These are phyloP conservation scores for Ophraella communa DNA, from an alignment of 2,888 invertebrate genomes.

Conservation along the genomic window DNA sequence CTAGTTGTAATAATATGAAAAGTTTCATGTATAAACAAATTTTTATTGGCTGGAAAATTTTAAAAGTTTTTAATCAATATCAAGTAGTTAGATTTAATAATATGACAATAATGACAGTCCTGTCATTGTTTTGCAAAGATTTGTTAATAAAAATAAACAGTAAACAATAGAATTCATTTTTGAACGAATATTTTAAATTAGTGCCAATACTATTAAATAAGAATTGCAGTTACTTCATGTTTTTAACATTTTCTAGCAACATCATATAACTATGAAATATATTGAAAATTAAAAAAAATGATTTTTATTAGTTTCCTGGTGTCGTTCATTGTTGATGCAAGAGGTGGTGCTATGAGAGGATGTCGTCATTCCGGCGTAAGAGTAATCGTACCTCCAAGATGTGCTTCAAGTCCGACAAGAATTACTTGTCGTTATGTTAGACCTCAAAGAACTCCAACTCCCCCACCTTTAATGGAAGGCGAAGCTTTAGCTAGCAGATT, in stretches of 20 bases:
- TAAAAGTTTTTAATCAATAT: neutral
- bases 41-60: neutral
- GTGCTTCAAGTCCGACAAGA: constrained; percentile 93
- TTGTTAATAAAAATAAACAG: too few relatives aligned
- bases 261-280: neutral
- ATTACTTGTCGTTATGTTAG: constrained; percentile 94
- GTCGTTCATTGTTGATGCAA: constrained; percentile 98
- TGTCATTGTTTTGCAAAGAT: neutral
- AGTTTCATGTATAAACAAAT: neutral
- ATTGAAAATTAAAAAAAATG: neutral
- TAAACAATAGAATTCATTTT: too few relatives aligned
- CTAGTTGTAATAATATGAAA: neutral
- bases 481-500: constrained; percentile 95
- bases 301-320: constrained; percentile 84
- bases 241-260: neutral
- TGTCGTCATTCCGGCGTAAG: constrained; percentile 97
- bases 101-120: too few relatives aligned
- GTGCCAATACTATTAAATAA: neutral
- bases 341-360: constrained; percentile 98
- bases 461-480: constrained; percentile 97
- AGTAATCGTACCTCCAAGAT: constrained; percentile 94
- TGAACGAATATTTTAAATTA: too few relatives aligned
- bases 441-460: constrained; percentile 75
- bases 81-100: too few relatives aligned
- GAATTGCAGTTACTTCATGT: too few relatives aligned